phyloP scores from a whole-genome alignment of 2,888 invertebrate genomes.

The Salpingus planirostris region DNA sequence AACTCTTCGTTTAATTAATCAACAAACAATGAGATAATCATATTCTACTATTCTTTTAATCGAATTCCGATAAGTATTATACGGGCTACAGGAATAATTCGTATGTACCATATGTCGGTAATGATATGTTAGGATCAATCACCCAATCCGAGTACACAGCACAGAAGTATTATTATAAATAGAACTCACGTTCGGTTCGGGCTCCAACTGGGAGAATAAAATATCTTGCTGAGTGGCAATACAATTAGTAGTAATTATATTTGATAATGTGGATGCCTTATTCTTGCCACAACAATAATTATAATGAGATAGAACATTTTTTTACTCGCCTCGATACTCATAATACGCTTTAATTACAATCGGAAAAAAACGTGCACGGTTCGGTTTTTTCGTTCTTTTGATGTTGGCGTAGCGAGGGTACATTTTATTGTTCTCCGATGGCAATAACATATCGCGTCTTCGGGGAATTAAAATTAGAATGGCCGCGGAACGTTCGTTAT shows the following conservation, averaged over 20 bases:
- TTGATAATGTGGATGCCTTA: constrained; percentile 16
- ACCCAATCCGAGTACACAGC: constrained; percentile 3
- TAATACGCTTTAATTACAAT: constrained; percentile 14
- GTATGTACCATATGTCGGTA: constrained; percentile 10
- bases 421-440: constrained; percentile 14
- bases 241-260: constrained; percentile 16
- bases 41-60: no score
- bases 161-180: constrained; percentile 15
- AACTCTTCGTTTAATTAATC: no score
- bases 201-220: constrained; percentile 15
- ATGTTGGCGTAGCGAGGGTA: no score
- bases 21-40: no score
- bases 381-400: constrained; percentile 2
- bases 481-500: constrained; percentile 9
- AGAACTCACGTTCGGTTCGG: constrained; percentile 13
- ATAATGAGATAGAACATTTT: constrained; percentile 15
- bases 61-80: no score
- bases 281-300: constrained; percentile 16
- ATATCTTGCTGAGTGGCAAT: constrained; percentile 16
- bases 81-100: constrained; percentile 11
- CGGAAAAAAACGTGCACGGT: constrained; percentile 7
- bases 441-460: no score
- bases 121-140: constrained; percentile 14
- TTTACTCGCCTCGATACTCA: constrained; percentile 9
- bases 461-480: constrained; percentile 11